These are phyloP conservation scores for Tetrao urogallus DNA, from an alignment of 2,113 vertebrate species.

Conservation along the genomic window DNA sequence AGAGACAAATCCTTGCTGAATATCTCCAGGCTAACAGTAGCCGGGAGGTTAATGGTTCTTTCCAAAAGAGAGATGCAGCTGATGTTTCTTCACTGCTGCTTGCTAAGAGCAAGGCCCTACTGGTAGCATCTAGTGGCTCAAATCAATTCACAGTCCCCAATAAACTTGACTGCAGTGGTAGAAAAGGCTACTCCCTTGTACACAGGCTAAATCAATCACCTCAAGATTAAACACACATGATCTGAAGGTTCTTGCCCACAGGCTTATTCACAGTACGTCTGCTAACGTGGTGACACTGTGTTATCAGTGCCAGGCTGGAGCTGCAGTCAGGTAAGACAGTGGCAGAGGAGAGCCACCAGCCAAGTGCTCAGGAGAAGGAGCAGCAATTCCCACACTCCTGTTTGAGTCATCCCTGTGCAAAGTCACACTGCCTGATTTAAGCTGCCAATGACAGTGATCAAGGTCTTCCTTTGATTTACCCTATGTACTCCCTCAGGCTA, in stretches of 20 bases:
- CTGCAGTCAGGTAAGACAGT: not conserved
- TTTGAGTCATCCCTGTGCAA: not conserved
- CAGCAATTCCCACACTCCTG: not conserved
- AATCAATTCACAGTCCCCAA: not conserved
- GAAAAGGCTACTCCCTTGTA: not conserved
- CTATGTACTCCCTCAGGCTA: not conserved
- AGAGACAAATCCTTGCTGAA: accelerated
- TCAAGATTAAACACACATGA: accelerated
- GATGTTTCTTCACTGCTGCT: not conserved
- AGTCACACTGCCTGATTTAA: not conserved
- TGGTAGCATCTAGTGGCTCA: not conserved
- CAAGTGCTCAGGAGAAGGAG: not conserved
- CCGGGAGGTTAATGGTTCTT: not conserved
- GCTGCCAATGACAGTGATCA: not conserved
- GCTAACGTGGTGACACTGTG: accelerated
- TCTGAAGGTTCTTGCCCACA: not conserved
- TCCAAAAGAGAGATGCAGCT: not conserved
- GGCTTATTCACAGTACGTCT: not conserved
- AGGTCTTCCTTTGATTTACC: not conserved
- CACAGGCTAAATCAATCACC: not conserved
- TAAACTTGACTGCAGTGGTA: not conserved
- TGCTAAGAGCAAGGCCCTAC: not conserved
- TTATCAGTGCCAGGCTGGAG: not conserved
- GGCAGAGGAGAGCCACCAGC: accelerated
- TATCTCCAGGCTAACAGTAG: not conserved